Conservation (phyloP, 2,888 invertebrate genomes). For the Tenthredo scrophulariae region DNA sequence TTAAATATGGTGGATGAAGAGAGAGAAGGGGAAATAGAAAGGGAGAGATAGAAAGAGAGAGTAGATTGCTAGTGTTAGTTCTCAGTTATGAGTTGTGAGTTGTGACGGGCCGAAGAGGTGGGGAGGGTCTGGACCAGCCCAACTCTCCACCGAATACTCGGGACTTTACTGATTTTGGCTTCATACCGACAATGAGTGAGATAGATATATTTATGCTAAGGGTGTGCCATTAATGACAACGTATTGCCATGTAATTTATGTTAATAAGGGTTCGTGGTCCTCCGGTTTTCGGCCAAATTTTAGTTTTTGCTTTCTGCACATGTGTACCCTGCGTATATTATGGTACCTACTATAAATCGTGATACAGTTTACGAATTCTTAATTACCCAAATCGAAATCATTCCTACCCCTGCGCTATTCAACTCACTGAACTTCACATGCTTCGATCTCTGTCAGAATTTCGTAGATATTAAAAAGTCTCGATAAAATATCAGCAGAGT, state of each 20-base stretch:
- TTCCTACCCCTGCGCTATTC: neutral
- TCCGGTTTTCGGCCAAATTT: constrained; percentile 7
- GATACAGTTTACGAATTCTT: neutral
- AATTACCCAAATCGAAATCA: neutral
- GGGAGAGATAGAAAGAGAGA: neutral
- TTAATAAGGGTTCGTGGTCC: constrained; percentile 47
- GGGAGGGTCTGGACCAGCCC: constrained; percentile 61
- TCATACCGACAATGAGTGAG: constrained; percentile 44
- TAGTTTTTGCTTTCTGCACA: neutral
- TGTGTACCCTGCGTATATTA: neutral
- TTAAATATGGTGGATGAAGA: constrained; percentile 63
- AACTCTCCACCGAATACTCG: constrained; percentile 49
- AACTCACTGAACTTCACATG: neutral
- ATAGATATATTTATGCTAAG: constrained; percentile 54
- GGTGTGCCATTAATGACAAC: constrained; percentile 58
- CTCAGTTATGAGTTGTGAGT: constrained; percentile 52
- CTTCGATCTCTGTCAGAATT: neutral
- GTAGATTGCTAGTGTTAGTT: constrained; percentile 28
- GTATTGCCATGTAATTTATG: constrained; percentile 60
- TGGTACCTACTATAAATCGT: neutral
- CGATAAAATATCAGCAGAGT: neutral
- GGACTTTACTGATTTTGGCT: constrained; percentile 53
- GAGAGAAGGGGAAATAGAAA: neutral
- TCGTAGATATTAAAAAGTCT: neutral
- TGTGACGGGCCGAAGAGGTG: constrained; percentile 65